Evolutionary conservation across 35 echinoderm and acorn worm species (phyloP), one percentile per base, ranked within the genome.

Genomic region (Lytechinus variegatus): DNA sequence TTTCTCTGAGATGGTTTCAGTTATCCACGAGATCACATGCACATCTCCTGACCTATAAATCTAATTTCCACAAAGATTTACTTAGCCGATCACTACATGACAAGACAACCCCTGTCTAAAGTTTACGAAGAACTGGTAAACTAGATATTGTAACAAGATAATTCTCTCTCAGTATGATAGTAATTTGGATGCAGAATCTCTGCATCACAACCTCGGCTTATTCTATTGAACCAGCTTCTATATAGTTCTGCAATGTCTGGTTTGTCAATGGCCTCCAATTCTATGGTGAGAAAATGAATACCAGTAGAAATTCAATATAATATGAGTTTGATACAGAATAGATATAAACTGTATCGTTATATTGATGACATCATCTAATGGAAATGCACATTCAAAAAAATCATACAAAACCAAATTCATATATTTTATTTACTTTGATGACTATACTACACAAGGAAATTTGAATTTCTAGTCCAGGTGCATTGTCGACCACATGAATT

Each of bases 21-120:
- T 27, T 79, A n/a, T 79, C 66, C 19, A 19, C 4, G 66, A 79
- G 66, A 16, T 24, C 66, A 79, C 66, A 16, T 24, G 21, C 6
- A 79, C 8, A 5, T 24, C 66, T 79, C 21, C 66, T 79, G 66
- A 79, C 66, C 66, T 79, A 79, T 24, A 79, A 79, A 79, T 79
- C 66, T 79, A 79, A 79, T 79, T 79, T 79, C 66, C 66, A 79
- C 66, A 79, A 79, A 79, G 66, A 79, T 79, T 79, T 79, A 79
- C 66, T 79, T 79, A 24, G 21, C 66, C n/a, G 19, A 24, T 79
- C 66, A 16, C 66, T 24, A 16, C 66, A 44, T 44, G 21, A 79
- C 19, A 79, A 79, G 66, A 79, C 66, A 4, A 79, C 66, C 66
- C n/a, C 66, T 79, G 66, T 79, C 66, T 24, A 24, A 3, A 7